Evolutionary conservation across 1,140 invertebrate genomes (phyloP), one percentile per base, ranked within the genome.

Genomic region (Druon quercuslanigerum): DNA sequence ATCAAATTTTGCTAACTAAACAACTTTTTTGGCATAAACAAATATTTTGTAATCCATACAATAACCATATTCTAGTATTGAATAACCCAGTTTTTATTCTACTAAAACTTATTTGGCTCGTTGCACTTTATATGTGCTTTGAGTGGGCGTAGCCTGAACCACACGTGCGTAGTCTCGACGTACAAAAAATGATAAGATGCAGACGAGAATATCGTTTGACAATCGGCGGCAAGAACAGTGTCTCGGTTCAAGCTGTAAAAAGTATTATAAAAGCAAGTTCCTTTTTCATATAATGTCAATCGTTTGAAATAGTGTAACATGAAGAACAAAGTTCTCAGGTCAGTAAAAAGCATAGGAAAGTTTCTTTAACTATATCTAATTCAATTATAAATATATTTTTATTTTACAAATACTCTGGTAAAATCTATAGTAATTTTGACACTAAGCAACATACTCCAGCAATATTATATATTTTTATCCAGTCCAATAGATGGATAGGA

Each of bases 391-490:
- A 25, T 25, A 1, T 25, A 25, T 2, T 25, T 25, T 25, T 25
- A 25, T 25, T 25, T 25, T 25, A 2, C 20, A 25, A 25, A 3
- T 25, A 3, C 20, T 33, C 25, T 25, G 25, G 25, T 40, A 66
- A 66, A 66, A 66, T 66, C 20, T 66, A 33, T 16, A 66, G 40
- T 25, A 33, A 25, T 66, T 66, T 66, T 66, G 25, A 33, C 57
- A 66, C 40, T 40, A 66, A 16, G 57, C 57, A 66, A 66, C 57
- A 66, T 25, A 60, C 3, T 2, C 5, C 25, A 33, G 25, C 56
- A 14, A 20, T 66, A 25, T 66, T 66, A 66, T 20, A 66, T 66
- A 66, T 66, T 66, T 66, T 66, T 66, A 66, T 66, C 25, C 57
- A 3, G 20, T 66, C 20, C 13, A 40, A 9, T 60, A 60, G 17